These are phyloP conservation scores for Gambelia wislizenii DNA, from an alignment of 2,797 vertebrate genomes.

Conservation along the genomic window DNA sequence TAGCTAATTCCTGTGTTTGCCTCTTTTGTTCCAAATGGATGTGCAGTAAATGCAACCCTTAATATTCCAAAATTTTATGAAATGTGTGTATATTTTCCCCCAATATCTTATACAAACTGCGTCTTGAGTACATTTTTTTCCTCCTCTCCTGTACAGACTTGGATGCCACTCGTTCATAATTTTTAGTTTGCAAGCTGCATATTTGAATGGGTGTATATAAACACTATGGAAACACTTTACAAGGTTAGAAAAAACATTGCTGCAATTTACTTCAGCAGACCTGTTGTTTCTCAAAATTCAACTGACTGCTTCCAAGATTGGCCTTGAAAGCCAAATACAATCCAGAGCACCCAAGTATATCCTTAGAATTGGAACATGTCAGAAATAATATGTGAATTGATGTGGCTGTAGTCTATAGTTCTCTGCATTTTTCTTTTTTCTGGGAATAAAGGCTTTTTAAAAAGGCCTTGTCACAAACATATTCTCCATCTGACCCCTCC, in stretches of 20 bases:
- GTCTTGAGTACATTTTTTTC: not conserved
- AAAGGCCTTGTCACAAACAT: not conserved
- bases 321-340: slow-evolving; percentile 52
- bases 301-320: slow-evolving; percentile 34
- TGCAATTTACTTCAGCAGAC: slow-evolving; percentile 34
- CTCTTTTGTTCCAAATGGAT: too few species aligned
- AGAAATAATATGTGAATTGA: slow-evolving; percentile 58
- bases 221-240: not conserved
- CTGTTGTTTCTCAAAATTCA: slow-evolving; percentile 33
- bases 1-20: too few species aligned
- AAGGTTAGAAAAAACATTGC: slow-evolving; percentile 35
- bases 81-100: not conserved
- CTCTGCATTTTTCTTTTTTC: not conserved
- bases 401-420: slow-evolving; percentile 31
- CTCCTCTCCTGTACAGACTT: not conserved
- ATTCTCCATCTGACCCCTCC: not conserved
- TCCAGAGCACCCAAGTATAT: slow-evolving; percentile 47
- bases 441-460: slow-evolving; percentile 9
- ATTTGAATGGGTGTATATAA: slow-evolving; percentile 38
- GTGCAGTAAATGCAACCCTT: too few species aligned
- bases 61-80: not conserved
- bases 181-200: slow-evolving; percentile 17
- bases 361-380: slow-evolving; percentile 43
- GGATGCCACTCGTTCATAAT: slow-evolving; percentile 1
- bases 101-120: not conserved